Evolutionary conservation across 2,888 invertebrate genomes (phyloP), one percentile per base, ranked within the genome.

Genomic region (Phyllotreta striolata): DNA sequence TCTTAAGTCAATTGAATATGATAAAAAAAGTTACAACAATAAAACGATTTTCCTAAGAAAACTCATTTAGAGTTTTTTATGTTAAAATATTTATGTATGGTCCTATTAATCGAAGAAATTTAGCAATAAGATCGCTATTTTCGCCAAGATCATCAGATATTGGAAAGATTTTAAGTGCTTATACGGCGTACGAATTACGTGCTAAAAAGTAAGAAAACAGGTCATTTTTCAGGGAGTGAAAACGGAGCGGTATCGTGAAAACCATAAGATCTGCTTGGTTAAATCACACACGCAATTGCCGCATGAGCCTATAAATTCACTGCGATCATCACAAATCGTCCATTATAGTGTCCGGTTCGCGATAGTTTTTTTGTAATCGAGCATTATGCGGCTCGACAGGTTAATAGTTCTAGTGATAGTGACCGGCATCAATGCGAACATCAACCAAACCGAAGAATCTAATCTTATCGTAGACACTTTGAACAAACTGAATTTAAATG

Each of bases 261-360:
- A 57, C 55, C 43, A 62, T 41, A 58, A 44, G 64, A 62, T 62
- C 35, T 66, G 68, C 68, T 64, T 66, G 68, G 64, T 47, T 66
- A 43, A 60, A 3, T 58, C 55, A 14, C 40, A 67, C 70, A 70
- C 67, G 70, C 70, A 69, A 60, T 49, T 56, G 8, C 46, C 39
- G 59, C 34, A 59, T 63, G 64, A 69, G 55, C 61, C 68, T 70
- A 70, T 70, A 70, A 69, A 69, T 67, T 62, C 64, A 35, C 51
- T 44, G 43, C 40, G 12, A n/a, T 55, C 46, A 43, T 61, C 55
- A 59, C 55, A 56, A 52, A 37, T 46, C 43, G 46, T 51, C 7
- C 64, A 67, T 67, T 66, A 64, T 39, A 59, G n/a, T 10, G 24
- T 39, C 58, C 55, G 12, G 54, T 47, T 39, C 40, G 43, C 37